Conservation (phyloP, 2,888 invertebrate species). For the Melieria omissa region DNA sequence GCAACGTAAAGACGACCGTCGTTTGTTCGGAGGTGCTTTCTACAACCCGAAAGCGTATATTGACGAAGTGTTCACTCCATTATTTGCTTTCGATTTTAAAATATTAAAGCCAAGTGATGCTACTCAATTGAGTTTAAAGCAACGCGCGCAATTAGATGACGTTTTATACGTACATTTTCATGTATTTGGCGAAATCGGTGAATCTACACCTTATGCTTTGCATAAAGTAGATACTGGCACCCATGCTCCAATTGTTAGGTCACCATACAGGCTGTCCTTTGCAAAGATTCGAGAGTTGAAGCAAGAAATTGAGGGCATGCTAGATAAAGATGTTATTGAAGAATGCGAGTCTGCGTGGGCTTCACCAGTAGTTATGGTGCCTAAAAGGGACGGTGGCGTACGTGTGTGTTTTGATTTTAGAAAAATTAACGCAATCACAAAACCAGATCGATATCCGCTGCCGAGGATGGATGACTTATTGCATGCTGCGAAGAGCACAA, state of each 20-base stretch:
- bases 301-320: no score
- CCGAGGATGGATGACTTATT: conserved; percentile 7
- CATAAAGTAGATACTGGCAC: no score
- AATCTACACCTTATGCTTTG: no score
- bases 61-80: no score
- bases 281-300: no score
- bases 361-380: conserved; percentile 26
- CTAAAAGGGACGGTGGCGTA: conserved; percentile 16
- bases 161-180: no score
- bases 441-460: conserved; percentile 8
- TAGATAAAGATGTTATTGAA: no score
- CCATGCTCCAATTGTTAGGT: no score
- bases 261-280: no score
- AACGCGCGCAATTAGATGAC: no score
- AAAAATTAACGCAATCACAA: conserved; percentile 1
- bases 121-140: not conserved
- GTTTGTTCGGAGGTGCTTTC: not conserved
- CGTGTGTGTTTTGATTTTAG: conserved; percentile 17
- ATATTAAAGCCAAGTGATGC: conserved; percentile 4
- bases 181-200: no score
- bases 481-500: conserved; percentile 7
- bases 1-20: not conserved
- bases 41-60: no score
- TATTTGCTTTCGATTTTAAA: conserved; percentile 2
- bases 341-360: conserved; percentile 5